Base-by-base conservation (phyloP, 2,113 vertebrate species). In the Grus americana region DNA sequence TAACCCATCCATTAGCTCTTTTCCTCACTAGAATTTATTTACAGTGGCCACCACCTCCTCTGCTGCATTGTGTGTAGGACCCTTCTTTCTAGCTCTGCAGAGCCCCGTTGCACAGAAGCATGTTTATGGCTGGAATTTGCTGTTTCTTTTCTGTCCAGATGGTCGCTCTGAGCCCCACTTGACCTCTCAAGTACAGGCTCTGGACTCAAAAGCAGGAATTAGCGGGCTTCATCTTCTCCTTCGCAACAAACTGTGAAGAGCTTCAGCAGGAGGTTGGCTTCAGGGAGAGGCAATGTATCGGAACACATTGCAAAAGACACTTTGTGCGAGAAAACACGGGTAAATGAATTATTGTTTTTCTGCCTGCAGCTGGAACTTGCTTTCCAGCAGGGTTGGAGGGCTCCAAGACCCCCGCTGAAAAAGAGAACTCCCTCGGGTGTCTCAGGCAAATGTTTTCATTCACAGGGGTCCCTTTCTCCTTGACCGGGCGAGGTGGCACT, bases 241-340 rank as follows among this genome's bases (percentile, higher is more conserved):
- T 91, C 1, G 3, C 78, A 62, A 44, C 84, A 76, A 82, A 85
- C 91, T 85, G 95, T 96, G 89, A 91, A 75, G 86, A 92, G 83
- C 83, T 91, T 93, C 83, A 49, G 86, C 86, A 93, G 84, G 92
- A 97, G 95, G 62, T 82, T 96, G 92, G 94, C 95, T 95, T 92
- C 86, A 66, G 95, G 94, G 94, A 76, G 78, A 96, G 89, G 73
- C 95, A 83, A 32, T 74, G 76, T 93, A 34, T 95, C 0, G 42
- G 88, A 95, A 95, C 91, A 72, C 91, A 66, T 54, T 72, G 91
- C 84, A 90, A 68, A 81, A 92, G 83, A 87, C 42, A 38, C 54
- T 71, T 85, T 9, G 38, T 89, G 94, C 40, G 27, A 82, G 83
- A 85, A 62, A 91, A 52, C 29, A 4, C 3, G 49, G 32, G 26